A percentile compares a stretch with the other conserved stretches of the same genome.
phyloP scores from a whole-genome alignment of 2,888 invertebrate genomes.

The Drosophila borealis region DNA sequence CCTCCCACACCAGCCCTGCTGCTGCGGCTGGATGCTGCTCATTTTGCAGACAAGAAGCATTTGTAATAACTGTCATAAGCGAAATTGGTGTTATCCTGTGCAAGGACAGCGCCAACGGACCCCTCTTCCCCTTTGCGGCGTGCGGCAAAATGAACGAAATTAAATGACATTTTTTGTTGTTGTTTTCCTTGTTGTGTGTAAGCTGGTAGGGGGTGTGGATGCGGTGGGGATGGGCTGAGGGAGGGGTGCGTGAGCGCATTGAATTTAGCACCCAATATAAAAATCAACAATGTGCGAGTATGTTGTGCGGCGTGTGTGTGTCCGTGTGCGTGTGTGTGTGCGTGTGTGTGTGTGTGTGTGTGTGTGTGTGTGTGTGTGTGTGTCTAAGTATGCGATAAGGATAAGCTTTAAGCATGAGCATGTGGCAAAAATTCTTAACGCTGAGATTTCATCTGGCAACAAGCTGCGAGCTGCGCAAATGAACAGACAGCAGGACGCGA shows the following conservation, averaged over 20 bases:
- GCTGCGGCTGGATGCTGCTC: slow-evolving; percentile 41
- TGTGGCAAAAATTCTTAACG: slow-evolving; percentile 59
- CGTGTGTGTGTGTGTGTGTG: slow-evolving; percentile 20
- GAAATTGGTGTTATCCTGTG: slow-evolving; percentile 77
- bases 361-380: slow-evolving; percentile 28
- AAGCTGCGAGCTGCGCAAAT: slow-evolving; percentile 56
- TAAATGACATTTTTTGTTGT: slow-evolving; percentile 64
- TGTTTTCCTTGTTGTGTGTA: slow-evolving; percentile 17
- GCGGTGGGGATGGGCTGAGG: background rate
- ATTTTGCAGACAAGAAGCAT: slow-evolving; percentile 70
- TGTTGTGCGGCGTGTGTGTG: slow-evolving; percentile 11
- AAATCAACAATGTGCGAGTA: slow-evolving; percentile 67
- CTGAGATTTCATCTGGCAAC: slow-evolving; percentile 65
- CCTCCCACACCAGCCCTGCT: background rate
- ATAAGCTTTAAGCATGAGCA: slow-evolving; percentile 67
- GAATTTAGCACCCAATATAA: slow-evolving; percentile 75
- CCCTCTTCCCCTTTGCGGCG: slow-evolving; percentile 22
- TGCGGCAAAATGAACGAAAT: slow-evolving; percentile 59
- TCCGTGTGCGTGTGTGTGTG: slow-evolving; percentile 32
- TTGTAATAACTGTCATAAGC: slow-evolving; percentile 81
- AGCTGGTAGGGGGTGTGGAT: slow-evolving; percentile 20
- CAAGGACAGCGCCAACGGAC: slow-evolving; percentile 43
- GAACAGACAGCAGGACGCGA: slow-evolving; percentile 35
- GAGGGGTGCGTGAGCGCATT: slow-evolving; percentile 43
- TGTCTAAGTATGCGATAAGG: slow-evolving; percentile 53